Base-by-base conservation (phyloP, 2,113 vertebrate species). In the Etheostoma spectabile region DNA sequence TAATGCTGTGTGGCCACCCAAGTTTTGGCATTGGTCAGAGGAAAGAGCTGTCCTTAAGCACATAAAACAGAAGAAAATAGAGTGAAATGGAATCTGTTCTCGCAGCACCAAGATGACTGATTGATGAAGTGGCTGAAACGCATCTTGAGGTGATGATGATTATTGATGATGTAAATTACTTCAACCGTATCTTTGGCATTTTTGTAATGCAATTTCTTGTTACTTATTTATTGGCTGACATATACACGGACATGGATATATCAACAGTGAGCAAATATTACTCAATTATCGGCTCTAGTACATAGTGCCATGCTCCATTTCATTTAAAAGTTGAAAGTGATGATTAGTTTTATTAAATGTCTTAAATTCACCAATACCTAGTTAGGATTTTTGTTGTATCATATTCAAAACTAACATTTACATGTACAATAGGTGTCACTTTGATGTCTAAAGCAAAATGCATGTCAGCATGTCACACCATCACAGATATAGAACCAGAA, bases 151-250 rank as follows among this genome's bases (percentile, higher is more conserved):
- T 22, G 18, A 61, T 49, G 4, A 33, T 33, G 3, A n/a, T n/a
- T n/a, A n/a, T n/a, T n/a, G n/a, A n/a, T n/a, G 4, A 33, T 33
- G 3, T 57, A 30, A n/a, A 64, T 76, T n/a, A 80, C 51, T 22
- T 75, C 52, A 61, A 49, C 2, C 10, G 38, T 42, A 42, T 42
- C 38, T 16, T 22, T 49, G 16, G 21, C 5, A 35, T 61, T 18
- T 61, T 22, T 35, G 6, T 8, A 46, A 11, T 55, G 49, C 7
- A 42, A 53, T 65, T 13, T 66, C 35, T 46, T 16, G 13, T 48
- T 48, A 13, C 13, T 46, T 21, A 7, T 56, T 42, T 42, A 27
- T 45, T 24, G 0, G 52, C 27, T 2, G 1, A 46, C 24, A 46
- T 19, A 15, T 3, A 38, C 74, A 51, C 5, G 33, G 13, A 71